Conservation (phyloP, 1,140 invertebrate genomes). For the Drosophila kanapiae region DNA sequence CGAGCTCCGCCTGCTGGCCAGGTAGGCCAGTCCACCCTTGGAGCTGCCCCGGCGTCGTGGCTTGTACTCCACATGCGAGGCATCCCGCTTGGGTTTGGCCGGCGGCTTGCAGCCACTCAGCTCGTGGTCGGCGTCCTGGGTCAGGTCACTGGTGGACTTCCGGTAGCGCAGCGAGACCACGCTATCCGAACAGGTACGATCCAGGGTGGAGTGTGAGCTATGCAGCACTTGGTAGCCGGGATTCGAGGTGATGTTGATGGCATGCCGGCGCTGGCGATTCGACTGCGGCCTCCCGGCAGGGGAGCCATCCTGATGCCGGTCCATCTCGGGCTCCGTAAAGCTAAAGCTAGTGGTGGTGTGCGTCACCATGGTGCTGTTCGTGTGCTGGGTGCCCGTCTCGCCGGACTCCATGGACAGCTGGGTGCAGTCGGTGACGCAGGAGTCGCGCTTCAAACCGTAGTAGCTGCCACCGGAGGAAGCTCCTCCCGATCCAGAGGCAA, state of each 20-base stretch:
- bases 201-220: slow-evolving; percentile 82
- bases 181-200: slow-evolving; percentile 84
- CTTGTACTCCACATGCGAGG: slow-evolving; percentile 60
- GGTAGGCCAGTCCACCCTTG: slow-evolving; percentile 89
- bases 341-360: slow-evolving; percentile 83
- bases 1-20: slow-evolving; percentile 90
- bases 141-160: slow-evolving; percentile 91
- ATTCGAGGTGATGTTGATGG: slow-evolving; percentile 85
- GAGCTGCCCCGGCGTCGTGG: slow-evolving; percentile 79
- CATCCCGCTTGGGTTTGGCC: slow-evolving; percentile 53
- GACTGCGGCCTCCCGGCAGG: slow-evolving; percentile 8
- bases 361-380: slow-evolving; percentile 70
- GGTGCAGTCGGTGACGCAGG: slow-evolving; percentile 81
- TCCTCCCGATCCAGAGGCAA: slow-evolving; percentile 20
- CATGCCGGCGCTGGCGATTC: slow-evolving; percentile 74
- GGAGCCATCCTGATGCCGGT: slow-evolving; percentile 3
- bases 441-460: slow-evolving; percentile 73
- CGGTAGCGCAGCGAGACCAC: slow-evolving; percentile 86
- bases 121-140: slow-evolving; percentile 86
- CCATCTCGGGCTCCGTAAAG: slow-evolving; percentile 67
- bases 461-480: slow-evolving; percentile 26
- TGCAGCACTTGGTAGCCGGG: slow-evolving; percentile 84
- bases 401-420: slow-evolving; percentile 78
- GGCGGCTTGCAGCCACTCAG: slow-evolving; percentile 69
- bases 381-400: slow-evolving; percentile 69